phyloP scores from a whole-genome alignment of 2,797 vertebrate species.

The Danio jaintianensis region DNA sequence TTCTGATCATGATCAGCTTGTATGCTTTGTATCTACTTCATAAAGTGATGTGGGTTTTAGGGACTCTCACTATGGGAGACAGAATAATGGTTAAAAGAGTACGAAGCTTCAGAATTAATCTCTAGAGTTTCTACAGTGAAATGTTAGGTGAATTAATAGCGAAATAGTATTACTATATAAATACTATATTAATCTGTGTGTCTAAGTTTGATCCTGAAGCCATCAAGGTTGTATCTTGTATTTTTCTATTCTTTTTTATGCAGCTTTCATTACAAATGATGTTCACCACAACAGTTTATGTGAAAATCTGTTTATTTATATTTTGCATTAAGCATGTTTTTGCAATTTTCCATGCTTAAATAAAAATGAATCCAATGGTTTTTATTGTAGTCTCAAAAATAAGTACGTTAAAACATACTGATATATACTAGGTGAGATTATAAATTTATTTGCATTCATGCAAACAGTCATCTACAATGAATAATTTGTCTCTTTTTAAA shows the following conservation, averaged over 20 bases:
- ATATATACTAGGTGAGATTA: not conserved
- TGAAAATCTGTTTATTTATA: not conserved
- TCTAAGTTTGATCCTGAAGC: no score
- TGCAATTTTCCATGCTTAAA: not conserved
- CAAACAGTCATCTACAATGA: not conserved
- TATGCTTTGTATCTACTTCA: conserved; percentile 67
- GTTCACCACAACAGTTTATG: not conserved
- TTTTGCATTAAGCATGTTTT: not conserved
- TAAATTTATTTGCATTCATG: not conserved
- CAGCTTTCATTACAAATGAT: not conserved
- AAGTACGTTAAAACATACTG: not conserved
- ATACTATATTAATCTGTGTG: no score
- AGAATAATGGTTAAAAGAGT: conserved; percentile 50
- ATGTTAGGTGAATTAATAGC: no score
- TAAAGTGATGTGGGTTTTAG: conserved; percentile 57
- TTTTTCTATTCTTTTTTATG: not conserved
- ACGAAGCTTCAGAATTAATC: conserved; percentile 51
- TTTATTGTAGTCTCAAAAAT: not conserved
- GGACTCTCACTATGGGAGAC: conserved; percentile 4
- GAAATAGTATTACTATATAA: no score
- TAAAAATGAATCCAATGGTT: not conserved
- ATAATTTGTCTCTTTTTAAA: not conserved
- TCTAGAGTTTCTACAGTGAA: conserved; percentile 13
- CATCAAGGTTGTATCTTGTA: not conserved
- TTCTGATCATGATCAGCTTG: conserved; percentile 66